These are phyloP conservation scores for Champsocephalus esox DNA, from an alignment of 2,797 vertebrate species.

Conservation along the genomic window DNA sequence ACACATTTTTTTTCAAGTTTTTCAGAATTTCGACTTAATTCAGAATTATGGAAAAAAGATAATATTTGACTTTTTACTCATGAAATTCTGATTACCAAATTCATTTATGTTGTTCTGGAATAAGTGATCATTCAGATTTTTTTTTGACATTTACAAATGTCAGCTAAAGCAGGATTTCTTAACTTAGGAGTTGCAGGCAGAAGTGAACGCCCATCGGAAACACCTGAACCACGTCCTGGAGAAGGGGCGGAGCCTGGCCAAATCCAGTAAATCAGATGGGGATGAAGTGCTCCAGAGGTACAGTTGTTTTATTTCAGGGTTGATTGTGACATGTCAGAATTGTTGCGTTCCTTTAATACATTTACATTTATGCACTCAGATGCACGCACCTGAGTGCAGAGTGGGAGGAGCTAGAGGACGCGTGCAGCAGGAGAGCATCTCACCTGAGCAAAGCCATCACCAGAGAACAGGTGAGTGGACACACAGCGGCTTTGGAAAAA, in stretches of 20 bases:
- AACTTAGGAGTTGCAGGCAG: constrained; percentile 85
- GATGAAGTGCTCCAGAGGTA: constrained; percentile 80
- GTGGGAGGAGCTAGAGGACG: constrained; percentile 88
- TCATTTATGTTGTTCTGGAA: too few species aligned
- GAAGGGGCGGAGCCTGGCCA: constrained; percentile 80
- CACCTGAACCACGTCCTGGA: constrained; percentile 84
- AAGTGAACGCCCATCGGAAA: constrained; percentile 86
- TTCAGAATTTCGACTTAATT: too few species aligned
- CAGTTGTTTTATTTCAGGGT: background rate
- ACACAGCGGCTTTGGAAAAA: too few species aligned
- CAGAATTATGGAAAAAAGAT: too few species aligned
- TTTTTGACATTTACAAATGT: background rate
- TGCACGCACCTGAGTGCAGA: constrained; percentile 79
- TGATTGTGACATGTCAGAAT: background rate
- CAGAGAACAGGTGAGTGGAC: constrained; percentile 86
- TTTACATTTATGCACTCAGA: constrained; percentile 41
- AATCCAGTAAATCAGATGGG: constrained; percentile 75
- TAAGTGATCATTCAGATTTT: too few species aligned
- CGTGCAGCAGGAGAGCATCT: constrained; percentile 79
- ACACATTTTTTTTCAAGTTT: too few species aligned
- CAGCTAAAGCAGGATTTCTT: constrained; percentile 4
- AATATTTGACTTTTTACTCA: too few species aligned
- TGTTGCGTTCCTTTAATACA: background rate
- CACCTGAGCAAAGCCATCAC: constrained; percentile 84
- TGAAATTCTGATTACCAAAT: too few species aligned